phyloP scores from a whole-genome alignment of 2,113 vertebrate species.

The Corythornis madagascariensis region DNA sequence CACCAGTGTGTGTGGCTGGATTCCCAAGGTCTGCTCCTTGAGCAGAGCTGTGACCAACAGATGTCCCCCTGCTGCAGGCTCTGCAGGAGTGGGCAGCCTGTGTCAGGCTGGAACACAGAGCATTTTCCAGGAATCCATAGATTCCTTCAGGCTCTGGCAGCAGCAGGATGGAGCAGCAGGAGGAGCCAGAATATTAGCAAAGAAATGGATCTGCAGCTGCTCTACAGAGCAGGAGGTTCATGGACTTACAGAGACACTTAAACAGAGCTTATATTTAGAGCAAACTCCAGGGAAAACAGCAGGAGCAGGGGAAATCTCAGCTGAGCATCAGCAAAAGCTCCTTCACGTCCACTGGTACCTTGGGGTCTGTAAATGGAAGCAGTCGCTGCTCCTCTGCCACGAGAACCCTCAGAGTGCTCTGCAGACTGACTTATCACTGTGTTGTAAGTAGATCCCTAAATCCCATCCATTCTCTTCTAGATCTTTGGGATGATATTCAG shows the following conservation, averaged over 20 bases:
- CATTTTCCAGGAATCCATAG: not conserved
- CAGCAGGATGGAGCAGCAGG: not conserved
- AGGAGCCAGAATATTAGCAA: not conserved
- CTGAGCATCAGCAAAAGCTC: not conserved
- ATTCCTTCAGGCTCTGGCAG: not conserved
- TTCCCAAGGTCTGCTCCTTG: not conserved
- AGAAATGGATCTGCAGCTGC: not conserved
- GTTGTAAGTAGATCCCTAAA: conserved; percentile 46
- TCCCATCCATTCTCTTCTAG: conserved; percentile 75
- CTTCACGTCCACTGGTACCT: not conserved
- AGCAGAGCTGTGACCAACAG: conserved; percentile 15
- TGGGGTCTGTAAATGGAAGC: not conserved
- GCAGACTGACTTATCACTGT: not conserved
- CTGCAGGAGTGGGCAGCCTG: not conserved
- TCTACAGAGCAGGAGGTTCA: not conserved
- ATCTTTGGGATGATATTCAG: conserved; percentile 99
- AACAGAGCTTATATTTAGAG: not conserved
- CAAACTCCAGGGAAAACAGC: not conserved
- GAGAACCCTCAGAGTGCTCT: not conserved
- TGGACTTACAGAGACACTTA: too few relatives aligned
- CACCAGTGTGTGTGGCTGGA: not conserved
- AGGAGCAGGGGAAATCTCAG: not conserved
- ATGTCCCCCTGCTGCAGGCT: conserved; percentile 37
- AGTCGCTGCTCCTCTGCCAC: not conserved
- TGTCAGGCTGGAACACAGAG: not conserved